phyloP scores from a whole-genome alignment of 2,888 invertebrate species.

The Morpho achilles region DNA sequence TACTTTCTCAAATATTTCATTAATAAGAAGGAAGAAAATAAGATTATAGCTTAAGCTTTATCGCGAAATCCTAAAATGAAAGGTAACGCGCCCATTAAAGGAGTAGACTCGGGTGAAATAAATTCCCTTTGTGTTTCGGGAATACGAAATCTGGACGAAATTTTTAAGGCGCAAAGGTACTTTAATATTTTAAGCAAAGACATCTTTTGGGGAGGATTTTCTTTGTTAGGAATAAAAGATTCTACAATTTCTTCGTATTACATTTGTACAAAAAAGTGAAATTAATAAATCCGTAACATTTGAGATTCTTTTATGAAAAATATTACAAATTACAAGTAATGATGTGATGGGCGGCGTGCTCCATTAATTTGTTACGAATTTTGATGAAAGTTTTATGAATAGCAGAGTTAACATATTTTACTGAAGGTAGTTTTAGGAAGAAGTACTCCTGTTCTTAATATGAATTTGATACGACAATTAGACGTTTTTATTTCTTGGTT shows the following conservation, averaged over 20 bases:
- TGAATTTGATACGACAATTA: no score
- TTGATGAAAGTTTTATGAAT: no score
- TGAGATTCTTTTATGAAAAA: not conserved
- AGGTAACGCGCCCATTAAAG: conserved; percentile 25
- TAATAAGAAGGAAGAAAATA: conserved; percentile 8
- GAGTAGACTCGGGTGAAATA: conserved; percentile 23
- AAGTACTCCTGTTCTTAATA: no score
- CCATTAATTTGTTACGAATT: not conserved
- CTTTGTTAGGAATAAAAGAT: conserved; percentile 11
- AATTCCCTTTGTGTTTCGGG: conserved; percentile 26
- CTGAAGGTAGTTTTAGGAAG: no score
- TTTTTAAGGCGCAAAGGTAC: conserved; percentile 20
- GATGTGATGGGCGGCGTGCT: not conserved
- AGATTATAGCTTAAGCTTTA: conserved; percentile 16
- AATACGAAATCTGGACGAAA: conserved; percentile 21
- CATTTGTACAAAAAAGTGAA: conserved; percentile 1
- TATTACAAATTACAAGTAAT: not conserved
- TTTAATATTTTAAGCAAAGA: conserved; percentile 17
- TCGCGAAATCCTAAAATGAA: conserved; percentile 20
- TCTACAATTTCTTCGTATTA: not conserved
- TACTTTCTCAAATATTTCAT: conserved; percentile 8
- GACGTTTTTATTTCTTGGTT: no score
- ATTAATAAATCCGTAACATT: conserved; percentile 6
- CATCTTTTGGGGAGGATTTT: conserved; percentile 14
- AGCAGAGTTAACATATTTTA: no score